Evolutionary conservation across 2,113 vertebrate genomes (phyloP).

Genomic region (Porphyrio hochstetteri): DNA sequence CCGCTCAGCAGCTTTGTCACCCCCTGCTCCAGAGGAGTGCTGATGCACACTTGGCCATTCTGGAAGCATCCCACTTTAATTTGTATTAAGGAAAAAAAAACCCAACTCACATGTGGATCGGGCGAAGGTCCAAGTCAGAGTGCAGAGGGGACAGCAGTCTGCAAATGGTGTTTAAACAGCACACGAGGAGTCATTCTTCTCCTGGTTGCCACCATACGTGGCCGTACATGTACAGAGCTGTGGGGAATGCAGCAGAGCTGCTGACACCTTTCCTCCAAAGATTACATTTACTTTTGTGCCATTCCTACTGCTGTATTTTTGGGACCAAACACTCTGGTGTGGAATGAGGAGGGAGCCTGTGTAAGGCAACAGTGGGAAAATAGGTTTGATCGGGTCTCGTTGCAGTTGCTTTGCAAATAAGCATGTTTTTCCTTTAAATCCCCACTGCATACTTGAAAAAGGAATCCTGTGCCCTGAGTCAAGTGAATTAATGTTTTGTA

Average conservation of each 20-base stretch:
- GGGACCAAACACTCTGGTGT: background rate
- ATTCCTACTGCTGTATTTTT: background rate
- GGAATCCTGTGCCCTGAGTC: conserved; percentile 5
- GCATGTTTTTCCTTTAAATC: background rate
- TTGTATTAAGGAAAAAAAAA: background rate
- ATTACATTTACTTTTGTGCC: accelerated
- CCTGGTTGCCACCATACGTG: background rate
- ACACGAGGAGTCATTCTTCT: background rate
- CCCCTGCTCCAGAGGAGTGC: background rate
- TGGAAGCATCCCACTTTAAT: background rate
- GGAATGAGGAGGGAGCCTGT: background rate
- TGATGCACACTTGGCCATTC: background rate
- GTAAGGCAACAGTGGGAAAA: background rate
- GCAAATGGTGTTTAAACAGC: accelerated
- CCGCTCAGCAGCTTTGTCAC: background rate
- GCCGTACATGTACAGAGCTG: background rate
- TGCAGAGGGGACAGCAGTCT: background rate
- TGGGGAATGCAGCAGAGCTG: background rate
- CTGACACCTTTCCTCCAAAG: background rate
- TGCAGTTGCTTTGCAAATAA: background rate
- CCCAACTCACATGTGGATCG: accelerated
- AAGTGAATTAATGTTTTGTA: conserved; percentile 46
- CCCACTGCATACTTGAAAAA: background rate
- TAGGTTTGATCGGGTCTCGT: background rate
- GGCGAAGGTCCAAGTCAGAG: background rate